Percentiles rank a stretch among this genome's conserved stretches.
These are phyloP conservation scores for Spodoptera picta DNA, from an alignment of 2,888 invertebrate species.

Conservation along the genomic window DNA sequence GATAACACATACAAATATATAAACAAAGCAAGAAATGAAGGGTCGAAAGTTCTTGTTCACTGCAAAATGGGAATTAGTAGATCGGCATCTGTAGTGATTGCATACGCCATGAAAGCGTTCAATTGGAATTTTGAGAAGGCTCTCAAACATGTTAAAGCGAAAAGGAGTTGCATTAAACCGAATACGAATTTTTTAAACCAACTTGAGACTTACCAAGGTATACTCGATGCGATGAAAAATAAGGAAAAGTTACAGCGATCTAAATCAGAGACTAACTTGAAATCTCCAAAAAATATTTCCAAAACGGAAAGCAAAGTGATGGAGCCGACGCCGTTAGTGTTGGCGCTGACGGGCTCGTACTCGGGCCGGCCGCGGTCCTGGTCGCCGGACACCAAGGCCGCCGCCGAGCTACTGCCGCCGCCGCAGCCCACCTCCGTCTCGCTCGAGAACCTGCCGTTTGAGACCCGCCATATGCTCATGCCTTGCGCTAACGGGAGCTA, in stretches of 20 bases:
- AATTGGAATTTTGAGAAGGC: slow-evolving; percentile 97
- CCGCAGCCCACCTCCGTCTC: slow-evolving; percentile 91
- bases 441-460: slow-evolving; percentile 90
- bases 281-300: slow-evolving; percentile 90
- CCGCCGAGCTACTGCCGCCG: slow-evolving; percentile 89
- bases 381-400: slow-evolving; percentile 91
- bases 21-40: slow-evolving; percentile 95
- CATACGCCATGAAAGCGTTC: slow-evolving; percentile 99
- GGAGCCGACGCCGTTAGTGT: slow-evolving; percentile 90
- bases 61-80: slow-evolving; percentile 99
- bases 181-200: slow-evolving; percentile 98
- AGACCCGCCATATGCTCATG: slow-evolving; percentile 94
- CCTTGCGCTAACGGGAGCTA: slow-evolving; percentile 96
- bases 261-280: slow-evolving; percentile 97
- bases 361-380: slow-evolving; percentile 91
- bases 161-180: slow-evolving; percentile 98
- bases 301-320: slow-evolving; percentile 89
- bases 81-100: slow-evolving; percentile 99
- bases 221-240: slow-evolving; percentile 98
- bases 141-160: slow-evolving; percentile 95
- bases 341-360: slow-evolving; percentile 85
- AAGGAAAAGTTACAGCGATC: slow-evolving; percentile 97
- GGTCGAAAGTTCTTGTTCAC: slow-evolving; percentile 98
- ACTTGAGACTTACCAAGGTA: slow-evolving; percentile 98
- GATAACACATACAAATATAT: slow-evolving; percentile 99